Base-by-base conservation (phyloP, 1,140 invertebrate genomes). In the Diabrotica undecimpunctata region DNA sequence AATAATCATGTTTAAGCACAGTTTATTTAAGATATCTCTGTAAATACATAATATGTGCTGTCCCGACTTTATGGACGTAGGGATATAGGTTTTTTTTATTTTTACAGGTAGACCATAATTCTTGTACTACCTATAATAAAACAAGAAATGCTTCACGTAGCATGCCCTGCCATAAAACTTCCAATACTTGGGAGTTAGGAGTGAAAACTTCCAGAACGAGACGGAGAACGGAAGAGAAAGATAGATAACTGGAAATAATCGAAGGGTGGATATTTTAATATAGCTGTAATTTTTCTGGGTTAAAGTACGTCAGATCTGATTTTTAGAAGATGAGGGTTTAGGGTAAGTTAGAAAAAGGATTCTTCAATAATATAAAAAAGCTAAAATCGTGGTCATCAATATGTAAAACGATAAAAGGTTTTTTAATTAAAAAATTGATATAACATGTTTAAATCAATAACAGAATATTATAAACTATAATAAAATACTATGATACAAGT, bases 41-140 rank as follows among this genome's bases (percentile, higher is more conserved):
- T 46, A 46, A n/a, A 46, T 46, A 46, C n/a, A 46, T 46, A 46
- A 25, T 46, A n/a, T 46, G 8, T 46, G n/a, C 41, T 46, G n/a
- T n/a, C n/a, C n/a, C 41, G n/a, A 46, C 41, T 46, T 46, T 46
- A 46, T 46, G 41, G 41, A 46, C n/a, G 13, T 12, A 14, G 39
- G 58, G 58, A 60, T 60, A 50, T 60, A 39, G 53, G 12, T n/a
- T 35, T 58, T 60, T 66, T 56, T 62, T 60, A 46, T 61, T 66
- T 66, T 66, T 66, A 51, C 65, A 66, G 65, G 60, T 66, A 38
- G 56, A 37, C 54, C 55, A 52, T 66, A 66, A 66, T 60, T 61
- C 65, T 66, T 66, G 60, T 66, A 66, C 65, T 55, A 58, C 36
- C 65, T 54, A 66, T 61, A 66, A 66, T 66, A 66, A 66, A 66